Evolutionary conservation across 2,113 vertebrate species (phyloP).

Genomic region (Nestor notabilis): DNA sequence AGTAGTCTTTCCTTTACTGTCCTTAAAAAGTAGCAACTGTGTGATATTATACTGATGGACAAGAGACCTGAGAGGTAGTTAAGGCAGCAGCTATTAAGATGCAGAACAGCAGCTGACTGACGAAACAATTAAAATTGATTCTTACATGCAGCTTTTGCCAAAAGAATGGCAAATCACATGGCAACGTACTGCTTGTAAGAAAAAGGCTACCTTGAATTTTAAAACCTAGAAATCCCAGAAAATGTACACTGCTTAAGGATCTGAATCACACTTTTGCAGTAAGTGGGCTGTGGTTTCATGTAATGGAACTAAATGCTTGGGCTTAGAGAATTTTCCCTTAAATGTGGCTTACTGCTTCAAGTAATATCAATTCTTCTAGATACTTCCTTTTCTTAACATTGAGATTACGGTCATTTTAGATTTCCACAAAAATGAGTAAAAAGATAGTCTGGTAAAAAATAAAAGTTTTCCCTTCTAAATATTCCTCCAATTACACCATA

Average conservation of each 20-base stretch:
- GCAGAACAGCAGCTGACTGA: background rate
- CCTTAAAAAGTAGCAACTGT: background rate
- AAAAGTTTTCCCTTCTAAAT: constrained; percentile 12
- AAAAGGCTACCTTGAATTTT: background rate
- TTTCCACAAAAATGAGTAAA: constrained; percentile 43
- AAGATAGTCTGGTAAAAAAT: constrained; percentile 15
- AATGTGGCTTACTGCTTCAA: background rate
- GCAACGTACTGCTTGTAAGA: background rate
- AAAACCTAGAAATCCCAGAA: background rate
- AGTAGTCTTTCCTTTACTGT: background rate
- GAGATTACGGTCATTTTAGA: background rate
- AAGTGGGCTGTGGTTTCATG: background rate
- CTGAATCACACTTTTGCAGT: background rate
- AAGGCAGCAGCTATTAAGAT: background rate
- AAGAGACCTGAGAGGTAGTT: background rate
- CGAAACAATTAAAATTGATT: background rate
- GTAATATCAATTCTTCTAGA: background rate
- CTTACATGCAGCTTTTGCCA: background rate
- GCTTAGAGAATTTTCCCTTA: background rate
- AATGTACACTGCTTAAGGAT: background rate
- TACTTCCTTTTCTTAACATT: background rate
- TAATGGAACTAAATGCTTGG: background rate
- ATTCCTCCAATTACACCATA: constrained; percentile 27
- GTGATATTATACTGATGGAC: background rate
- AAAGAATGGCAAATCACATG: background rate